phyloP scores from a whole-genome alignment of 2,888 invertebrate species.

The Mesorhabditis belari region DNA sequence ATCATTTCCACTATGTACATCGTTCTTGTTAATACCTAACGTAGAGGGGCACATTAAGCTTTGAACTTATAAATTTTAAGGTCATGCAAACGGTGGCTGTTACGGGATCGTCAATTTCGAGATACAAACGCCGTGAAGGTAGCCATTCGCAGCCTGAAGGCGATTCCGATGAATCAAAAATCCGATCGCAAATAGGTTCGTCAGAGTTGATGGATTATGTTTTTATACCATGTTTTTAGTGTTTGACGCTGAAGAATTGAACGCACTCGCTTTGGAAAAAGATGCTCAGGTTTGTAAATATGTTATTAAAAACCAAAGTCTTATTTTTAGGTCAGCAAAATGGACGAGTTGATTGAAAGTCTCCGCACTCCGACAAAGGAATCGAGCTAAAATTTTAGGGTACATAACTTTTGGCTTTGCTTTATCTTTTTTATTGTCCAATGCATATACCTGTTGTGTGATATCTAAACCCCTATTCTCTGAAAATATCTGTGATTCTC shows the following conservation, averaged over 20 bases:
- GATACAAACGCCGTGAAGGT: conserved; percentile 30
- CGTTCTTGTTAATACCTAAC: no score
- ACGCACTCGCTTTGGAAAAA: neutral
- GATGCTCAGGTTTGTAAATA: neutral
- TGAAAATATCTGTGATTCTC: neutral
- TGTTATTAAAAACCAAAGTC: neutral
- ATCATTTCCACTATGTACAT: neutral
- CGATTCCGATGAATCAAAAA: conserved; percentile 47
- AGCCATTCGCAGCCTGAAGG: neutral
- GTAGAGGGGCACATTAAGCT: no score
- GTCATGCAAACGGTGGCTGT: conserved; percentile 45
- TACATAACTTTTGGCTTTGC: no score
- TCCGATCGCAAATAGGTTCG: conserved; percentile 31
- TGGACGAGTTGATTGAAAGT: neutral
- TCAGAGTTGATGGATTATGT: neutral
- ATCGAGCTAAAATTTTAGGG: no score
- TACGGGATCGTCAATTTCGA: conserved; percentile 40
- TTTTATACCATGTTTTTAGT: no score
- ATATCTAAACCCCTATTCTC: neutral
- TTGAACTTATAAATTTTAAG: conserved; percentile 10
- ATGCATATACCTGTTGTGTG: neutral
- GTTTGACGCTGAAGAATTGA: neutral
- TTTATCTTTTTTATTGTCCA: neutral
- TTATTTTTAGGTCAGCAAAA: neutral
- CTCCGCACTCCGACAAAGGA: neutral